Base-by-base conservation (phyloP, 2,888 invertebrate species). In the Drosophila dives region DNA sequence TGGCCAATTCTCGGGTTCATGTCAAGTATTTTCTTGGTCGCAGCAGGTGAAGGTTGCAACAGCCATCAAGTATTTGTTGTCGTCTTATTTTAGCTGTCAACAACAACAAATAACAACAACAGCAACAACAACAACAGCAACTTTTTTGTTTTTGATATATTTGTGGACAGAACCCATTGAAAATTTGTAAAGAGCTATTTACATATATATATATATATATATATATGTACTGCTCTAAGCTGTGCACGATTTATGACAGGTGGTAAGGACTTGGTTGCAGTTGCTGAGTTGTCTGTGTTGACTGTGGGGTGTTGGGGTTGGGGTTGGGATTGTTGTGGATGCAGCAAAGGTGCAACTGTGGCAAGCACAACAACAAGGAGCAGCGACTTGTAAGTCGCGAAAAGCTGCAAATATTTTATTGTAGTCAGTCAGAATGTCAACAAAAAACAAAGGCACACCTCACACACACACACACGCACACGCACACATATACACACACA, bases 31-130 rank as follows among this genome's bases (percentile, higher is more conserved):
- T 68, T 23, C 23, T 56, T 42, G 29, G 58, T 51, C 32, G 32
- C 50, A 40, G 55, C 80, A 80, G 77, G 80, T 78, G 80, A 80
- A 78, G 77, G 80, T 80, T 67, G 67, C 56, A n/a, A 38, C 72
- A 75, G 63, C 63, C 80, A 72, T 72, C 76, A 78, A 78, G 72
- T 72, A 72, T 75, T 72, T 77, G 80, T 64, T 54, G 67, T 67
- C 20, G 20, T 23, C 45, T 45, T 45, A 20, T 15, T 45, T 20
- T 7, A 15, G 20, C 7, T 64, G 66, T 62, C 64, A 61, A 56
- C 72, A 60, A 38, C 48, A 61, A 51, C 69, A 65, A 65, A 67
- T 32, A 40, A 53, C 51, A 70, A 32, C 62, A 64, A 40, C 42
- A 60, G 33, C 36, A 64, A 50, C 66, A 72, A 36, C 49, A 63